Conservation (phyloP, 2,113 vertebrate genomes). For the Tachycineta bicolor region DNA sequence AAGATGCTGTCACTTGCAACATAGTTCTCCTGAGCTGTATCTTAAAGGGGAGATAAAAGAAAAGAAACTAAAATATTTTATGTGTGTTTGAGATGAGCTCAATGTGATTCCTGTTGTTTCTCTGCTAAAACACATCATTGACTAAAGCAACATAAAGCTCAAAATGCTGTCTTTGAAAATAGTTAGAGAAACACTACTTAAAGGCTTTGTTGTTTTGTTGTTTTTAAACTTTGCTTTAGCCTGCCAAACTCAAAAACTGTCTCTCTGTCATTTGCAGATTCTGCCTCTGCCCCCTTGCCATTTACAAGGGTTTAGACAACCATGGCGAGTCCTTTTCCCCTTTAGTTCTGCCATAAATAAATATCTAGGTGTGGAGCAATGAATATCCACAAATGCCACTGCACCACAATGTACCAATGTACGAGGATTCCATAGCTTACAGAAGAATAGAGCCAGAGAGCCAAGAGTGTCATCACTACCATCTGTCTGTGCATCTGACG, state of each 20-base stretch:
- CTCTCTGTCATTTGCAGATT: not conserved
- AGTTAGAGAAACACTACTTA: constrained; percentile 59
- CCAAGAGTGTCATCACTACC: not conserved
- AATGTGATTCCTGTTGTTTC: constrained; percentile 41
- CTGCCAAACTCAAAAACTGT: constrained; percentile 29
- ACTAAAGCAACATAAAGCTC: constrained; percentile 65
- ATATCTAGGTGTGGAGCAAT: not conserved
- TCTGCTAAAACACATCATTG: constrained; percentile 57
- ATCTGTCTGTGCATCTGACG: not conserved
- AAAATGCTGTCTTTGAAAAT: constrained; percentile 60
- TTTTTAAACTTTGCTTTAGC: constrained; percentile 50
- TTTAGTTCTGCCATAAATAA: not conserved
- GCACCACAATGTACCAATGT: not conserved
- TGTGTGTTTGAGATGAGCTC: constrained; percentile 62
- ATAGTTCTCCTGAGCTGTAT: constrained; percentile 54
- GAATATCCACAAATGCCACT: not conserved
- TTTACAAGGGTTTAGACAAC: not conserved
- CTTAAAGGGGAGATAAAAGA: constrained; percentile 64
- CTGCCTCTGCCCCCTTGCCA: not conserved
- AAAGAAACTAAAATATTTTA: constrained; percentile 63
- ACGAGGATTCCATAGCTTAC: not conserved
- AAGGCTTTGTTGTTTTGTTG: not conserved
- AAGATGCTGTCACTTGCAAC: constrained; percentile 61
- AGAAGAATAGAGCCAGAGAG: not conserved
- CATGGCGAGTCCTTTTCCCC: not conserved